Conservation (phyloP, 2,113 vertebrate genomes). For the Zosterops pallidus region DNA sequence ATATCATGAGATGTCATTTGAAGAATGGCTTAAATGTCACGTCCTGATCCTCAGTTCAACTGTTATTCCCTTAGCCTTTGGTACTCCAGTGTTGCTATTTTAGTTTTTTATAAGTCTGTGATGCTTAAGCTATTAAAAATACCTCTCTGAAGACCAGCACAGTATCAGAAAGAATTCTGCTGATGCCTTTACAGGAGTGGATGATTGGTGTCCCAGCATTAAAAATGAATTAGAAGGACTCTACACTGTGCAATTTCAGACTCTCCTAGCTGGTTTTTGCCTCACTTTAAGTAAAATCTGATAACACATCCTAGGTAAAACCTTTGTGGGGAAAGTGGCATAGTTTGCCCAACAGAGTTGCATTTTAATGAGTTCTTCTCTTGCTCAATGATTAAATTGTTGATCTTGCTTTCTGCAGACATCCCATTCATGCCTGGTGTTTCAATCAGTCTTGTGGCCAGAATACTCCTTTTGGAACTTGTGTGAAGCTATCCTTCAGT, state of each 20-base stretch:
- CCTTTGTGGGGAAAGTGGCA: background rate
- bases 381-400: background rate
- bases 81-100: constrained; percentile 10
- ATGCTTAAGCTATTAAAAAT: constrained; percentile 27
- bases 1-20: background rate
- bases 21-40: constrained; percentile 26
- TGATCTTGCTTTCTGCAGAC: constrained; percentile 78
- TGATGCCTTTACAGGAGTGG: background rate
- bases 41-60: constrained; percentile 15
- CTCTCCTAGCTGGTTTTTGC: background rate
- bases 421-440: constrained; percentile 94
- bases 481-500: constrained; percentile 93
- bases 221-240: background rate
- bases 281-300: background rate
- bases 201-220: background rate
- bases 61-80: constrained; percentile 7
- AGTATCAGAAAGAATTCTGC: background rate
- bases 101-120: background rate
- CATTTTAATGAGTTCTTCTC: background rate
- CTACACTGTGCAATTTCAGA: background rate
- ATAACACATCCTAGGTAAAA: background rate
- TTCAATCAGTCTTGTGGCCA: constrained; percentile 94
- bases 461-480: constrained; percentile 98
- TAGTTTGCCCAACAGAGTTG: background rate
- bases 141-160: background rate